A percentile compares a stretch with the other conserved stretches of the same genome.
Conservation (phyloP, 2,888 invertebrate species). For the Drosophila picticornis region DNA sequence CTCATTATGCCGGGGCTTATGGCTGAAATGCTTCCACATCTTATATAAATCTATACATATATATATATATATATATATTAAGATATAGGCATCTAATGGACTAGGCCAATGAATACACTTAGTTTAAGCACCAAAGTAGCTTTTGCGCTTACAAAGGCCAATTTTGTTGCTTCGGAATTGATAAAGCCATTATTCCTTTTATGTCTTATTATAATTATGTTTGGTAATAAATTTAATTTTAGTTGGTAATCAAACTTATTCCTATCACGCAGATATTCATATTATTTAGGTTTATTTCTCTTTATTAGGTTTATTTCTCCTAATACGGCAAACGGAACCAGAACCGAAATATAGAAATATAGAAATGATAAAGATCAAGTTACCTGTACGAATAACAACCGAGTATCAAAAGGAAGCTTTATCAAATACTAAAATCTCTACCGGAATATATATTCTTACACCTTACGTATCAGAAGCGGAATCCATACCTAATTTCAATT, state of each 20-base stretch:
- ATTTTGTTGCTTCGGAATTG: not conserved
- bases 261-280: not conserved
- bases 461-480: not conserved
- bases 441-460: not conserved
- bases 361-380: too few species aligned
- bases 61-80: slow-evolving; percentile 17
- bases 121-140: slow-evolving; percentile 33
- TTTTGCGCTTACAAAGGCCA: slow-evolving; percentile 19
- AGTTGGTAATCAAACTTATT: not conserved
- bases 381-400: too few species aligned
- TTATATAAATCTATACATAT: slow-evolving; percentile 19
- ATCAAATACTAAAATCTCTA: not conserved
- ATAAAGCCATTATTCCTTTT: not conserved
- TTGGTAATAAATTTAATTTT: not conserved
- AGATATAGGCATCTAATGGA: slow-evolving; percentile 26
- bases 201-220: slow-evolving; percentile 7
- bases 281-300: too few species aligned
- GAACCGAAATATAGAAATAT: fast-evolving
- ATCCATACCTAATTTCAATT: not conserved
- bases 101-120: slow-evolving; percentile 32
- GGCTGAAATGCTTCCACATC: slow-evolving; percentile 17
- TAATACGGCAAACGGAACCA: too few species aligned
- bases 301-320: too few species aligned
- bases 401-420: not conserved
- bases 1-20: slow-evolving; percentile 44